Conservation (phyloP, 2,797 vertebrate genomes). For the Odontamblyopus lacepedii region DNA sequence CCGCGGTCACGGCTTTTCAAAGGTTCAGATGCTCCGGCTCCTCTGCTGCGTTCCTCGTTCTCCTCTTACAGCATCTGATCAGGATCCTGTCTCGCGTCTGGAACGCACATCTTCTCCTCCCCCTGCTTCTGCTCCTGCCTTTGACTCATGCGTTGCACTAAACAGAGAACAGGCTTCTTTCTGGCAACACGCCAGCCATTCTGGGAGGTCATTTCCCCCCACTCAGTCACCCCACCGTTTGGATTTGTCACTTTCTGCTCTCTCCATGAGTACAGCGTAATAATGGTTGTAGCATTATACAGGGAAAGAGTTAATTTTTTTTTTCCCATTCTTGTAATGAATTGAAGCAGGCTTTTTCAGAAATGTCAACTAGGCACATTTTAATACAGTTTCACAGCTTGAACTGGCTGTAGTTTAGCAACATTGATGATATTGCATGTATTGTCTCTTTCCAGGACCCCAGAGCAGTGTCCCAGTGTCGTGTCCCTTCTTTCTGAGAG, state of each 20-base stretch:
- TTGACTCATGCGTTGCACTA: slow-evolving; percentile 69
- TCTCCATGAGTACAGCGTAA: slow-evolving; percentile 31
- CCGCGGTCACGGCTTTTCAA: slow-evolving; percentile 68
- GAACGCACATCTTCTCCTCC: slow-evolving; percentile 35
- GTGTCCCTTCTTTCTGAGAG: slow-evolving; percentile 97
- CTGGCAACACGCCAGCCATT: slow-evolving; percentile 76
- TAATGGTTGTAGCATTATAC: slow-evolving; percentile 8
- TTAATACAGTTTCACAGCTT: not conserved
- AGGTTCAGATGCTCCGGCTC: slow-evolving; percentile 63
- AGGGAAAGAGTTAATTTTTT: slow-evolving; percentile 8
- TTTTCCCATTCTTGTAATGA: not conserved
- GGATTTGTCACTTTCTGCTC: slow-evolving; percentile 73
- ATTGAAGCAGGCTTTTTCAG: not conserved
- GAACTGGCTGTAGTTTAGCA: not conserved
- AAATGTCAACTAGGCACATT: too few relatives aligned
- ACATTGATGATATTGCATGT: not conserved
- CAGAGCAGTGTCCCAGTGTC: slow-evolving; percentile 98
- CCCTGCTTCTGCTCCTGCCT: slow-evolving; percentile 36
- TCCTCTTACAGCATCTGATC: slow-evolving; percentile 44
- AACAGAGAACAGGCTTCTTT: slow-evolving; percentile 74
- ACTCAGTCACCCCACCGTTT: slow-evolving; percentile 72
- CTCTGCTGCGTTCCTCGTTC: slow-evolving; percentile 43
- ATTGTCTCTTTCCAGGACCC: slow-evolving; percentile 80
- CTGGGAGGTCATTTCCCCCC: slow-evolving; percentile 84
- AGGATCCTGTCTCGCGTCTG: slow-evolving; percentile 29